Evolutionary conservation across 1,140 invertebrate genomes (phyloP), one percentile per base, ranked within the genome.

Genomic region (Pteromalus puparum): DNA sequence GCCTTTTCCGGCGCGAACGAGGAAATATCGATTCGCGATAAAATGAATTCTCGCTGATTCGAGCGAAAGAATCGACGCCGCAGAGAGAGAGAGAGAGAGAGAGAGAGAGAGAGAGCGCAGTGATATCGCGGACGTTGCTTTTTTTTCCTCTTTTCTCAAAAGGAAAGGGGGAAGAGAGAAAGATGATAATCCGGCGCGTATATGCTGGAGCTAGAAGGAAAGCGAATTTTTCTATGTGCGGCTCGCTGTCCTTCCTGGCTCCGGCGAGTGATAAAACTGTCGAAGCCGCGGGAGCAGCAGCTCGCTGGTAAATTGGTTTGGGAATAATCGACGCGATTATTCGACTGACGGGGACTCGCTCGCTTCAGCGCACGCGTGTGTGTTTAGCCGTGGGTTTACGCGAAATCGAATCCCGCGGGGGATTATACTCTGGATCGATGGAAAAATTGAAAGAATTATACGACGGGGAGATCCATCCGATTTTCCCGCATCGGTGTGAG

Each of bases 1-100:
- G 46, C 24, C 61, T 26, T 77, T 85, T 80, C 86, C 81, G 75
- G 53, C 79, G 81, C 80, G 53, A 82, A 87, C 83, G 80, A 87
- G 86, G 53, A 89, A 84, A 87, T 88, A 89, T 89, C 87, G 88
- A 89, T 88, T 85, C 88, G 86, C 82, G 87, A 89, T 89, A 87
- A 88, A 88, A 89, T 89, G 89, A 88, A 89, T 89, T 89, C 85
- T 86, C 87, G 80, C 87, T 75, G 81, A 82, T 82, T 82, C 72
- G 81, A 75, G 81, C 24, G 13, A 75, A 74, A 75, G 68, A 73
- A 68, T 70, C 65, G 78, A 42, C 42, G 61, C 65, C n/a, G 38
- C 61, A 5, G 3, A 34, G 30, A 34, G 4, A 34, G 30, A 34
- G 30, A 30, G 30, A 30, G 30, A 38, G 3, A 5, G 3, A 34